A percentile compares a stretch with the other conserved stretches of the same genome.
phyloP scores from a whole-genome alignment of 2,113 vertebrate genomes.

The Turnix velox region DNA sequence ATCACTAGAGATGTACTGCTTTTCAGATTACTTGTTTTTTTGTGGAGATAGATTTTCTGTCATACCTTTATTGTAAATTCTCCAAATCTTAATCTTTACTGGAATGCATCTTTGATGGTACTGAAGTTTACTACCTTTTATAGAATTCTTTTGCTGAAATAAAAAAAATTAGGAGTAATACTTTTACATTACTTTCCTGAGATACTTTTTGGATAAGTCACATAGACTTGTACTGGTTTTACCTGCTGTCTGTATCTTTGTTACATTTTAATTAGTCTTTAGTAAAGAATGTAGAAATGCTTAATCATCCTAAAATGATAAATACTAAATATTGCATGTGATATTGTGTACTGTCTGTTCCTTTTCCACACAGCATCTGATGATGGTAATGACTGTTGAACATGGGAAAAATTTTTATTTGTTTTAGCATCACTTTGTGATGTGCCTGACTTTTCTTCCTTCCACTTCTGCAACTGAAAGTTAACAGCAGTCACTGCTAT shows the following conservation, averaged over 20 bases:
- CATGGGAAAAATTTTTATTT: neutral
- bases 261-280: neutral
- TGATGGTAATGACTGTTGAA: neutral
- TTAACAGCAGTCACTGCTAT: neutral
- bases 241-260: neutral
- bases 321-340: neutral
- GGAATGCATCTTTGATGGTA: neutral
- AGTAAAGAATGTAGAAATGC: neutral
- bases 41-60: neutral
- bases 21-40: neutral
- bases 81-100: neutral
- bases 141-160: neutral
- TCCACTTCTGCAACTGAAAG: neutral
- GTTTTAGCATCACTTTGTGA: neutral
- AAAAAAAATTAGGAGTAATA: neutral
- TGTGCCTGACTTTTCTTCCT: fast-evolving
- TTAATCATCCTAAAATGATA: neutral
- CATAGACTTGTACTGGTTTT: neutral
- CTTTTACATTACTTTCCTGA: neutral
- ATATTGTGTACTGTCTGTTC: neutral
- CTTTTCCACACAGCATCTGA: neutral
- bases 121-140: neutral
- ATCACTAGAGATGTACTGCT: neutral
- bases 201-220: neutral
- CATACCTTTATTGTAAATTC: neutral